Conservation (phyloP, 2,113 vertebrate species). For the Pluvianellus socialis region DNA sequence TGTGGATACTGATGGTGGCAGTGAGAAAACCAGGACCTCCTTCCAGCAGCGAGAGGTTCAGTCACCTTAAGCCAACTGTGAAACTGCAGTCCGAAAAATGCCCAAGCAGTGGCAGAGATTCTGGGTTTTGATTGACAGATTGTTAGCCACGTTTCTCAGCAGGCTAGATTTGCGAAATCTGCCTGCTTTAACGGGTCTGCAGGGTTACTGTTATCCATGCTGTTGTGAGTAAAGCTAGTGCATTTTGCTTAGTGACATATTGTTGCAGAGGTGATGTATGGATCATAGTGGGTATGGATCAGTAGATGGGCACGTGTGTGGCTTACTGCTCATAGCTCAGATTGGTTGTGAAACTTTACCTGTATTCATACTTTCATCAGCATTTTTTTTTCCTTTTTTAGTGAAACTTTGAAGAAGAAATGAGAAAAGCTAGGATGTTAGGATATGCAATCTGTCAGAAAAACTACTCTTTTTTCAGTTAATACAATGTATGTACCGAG, state of each 20-base stretch:
- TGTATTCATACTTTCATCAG: background rate
- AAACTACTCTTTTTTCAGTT: background rate
- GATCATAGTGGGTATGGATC: background rate
- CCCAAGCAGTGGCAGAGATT: background rate
- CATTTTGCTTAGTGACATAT: background rate
- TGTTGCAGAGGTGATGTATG: background rate
- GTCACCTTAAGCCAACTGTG: background rate
- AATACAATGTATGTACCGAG: background rate
- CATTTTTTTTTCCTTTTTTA: background rate
- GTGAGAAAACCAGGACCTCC: background rate
- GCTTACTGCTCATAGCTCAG: background rate
- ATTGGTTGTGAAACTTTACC: background rate
- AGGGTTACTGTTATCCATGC: background rate
- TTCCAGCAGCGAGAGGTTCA: background rate
- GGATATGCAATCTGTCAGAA: background rate
- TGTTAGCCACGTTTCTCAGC: background rate
- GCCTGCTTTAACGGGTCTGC: background rate
- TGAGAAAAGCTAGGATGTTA: background rate
- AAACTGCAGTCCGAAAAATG: background rate
- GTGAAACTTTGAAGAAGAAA: background rate
- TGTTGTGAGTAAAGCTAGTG: background rate
- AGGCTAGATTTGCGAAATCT: background rate
- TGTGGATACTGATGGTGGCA: background rate
- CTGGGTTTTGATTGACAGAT: background rate
- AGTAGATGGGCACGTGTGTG: background rate